These are phyloP conservation scores for Zingel zingel DNA, from an alignment of 2,113 vertebrate species.

Conservation along the genomic window DNA sequence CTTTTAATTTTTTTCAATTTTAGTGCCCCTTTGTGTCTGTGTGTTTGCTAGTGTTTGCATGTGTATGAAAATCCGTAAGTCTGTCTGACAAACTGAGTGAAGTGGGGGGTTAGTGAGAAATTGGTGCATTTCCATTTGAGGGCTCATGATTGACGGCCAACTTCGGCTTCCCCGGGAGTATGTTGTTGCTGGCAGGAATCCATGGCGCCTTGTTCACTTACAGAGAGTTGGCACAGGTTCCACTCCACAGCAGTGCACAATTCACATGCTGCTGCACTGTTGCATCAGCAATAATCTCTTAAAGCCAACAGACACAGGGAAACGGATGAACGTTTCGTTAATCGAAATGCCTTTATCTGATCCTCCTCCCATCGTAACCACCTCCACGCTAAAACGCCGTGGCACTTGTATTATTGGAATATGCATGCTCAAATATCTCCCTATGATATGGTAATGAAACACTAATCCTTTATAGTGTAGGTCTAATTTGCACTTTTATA, in stretches of 20 bases:
- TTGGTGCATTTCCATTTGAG: slow-evolving; percentile 71
- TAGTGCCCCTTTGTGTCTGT: slow-evolving; percentile 7
- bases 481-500: slow-evolving; percentile 74
- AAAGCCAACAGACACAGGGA: slow-evolving; percentile 67
- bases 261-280: slow-evolving; percentile 72
- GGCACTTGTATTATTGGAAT: slow-evolving; percentile 67
- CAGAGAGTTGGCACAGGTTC: slow-evolving; percentile 73
- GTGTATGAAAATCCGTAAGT: slow-evolving; percentile 30
- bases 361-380: slow-evolving; percentile 67
- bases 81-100: slow-evolving; percentile 44
- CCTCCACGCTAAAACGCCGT: slow-evolving; percentile 67
- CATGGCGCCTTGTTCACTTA: slow-evolving; percentile 76
- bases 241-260: slow-evolving; percentile 60
- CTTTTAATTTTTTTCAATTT: background rate
- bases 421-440: slow-evolving; percentile 69
- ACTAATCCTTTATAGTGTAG: slow-evolving; percentile 70
- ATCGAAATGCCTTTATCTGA: slow-evolving; percentile 68
- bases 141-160: slow-evolving; percentile 79
- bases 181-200: slow-evolving; percentile 76
- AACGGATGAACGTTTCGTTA: slow-evolving; percentile 68
- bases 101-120: slow-evolving; percentile 66
- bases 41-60: slow-evolving; percentile 26
- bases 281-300: slow-evolving; percentile 81
- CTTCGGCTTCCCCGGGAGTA: slow-evolving; percentile 66
- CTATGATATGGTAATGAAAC: slow-evolving; percentile 79